A percentile compares a stretch with the other conserved stretches of the same genome.
These are phyloP conservation scores for Chrysolina oricalcia DNA, from an alignment of 2,888 invertebrate genomes.

Conservation along the genomic window DNA sequence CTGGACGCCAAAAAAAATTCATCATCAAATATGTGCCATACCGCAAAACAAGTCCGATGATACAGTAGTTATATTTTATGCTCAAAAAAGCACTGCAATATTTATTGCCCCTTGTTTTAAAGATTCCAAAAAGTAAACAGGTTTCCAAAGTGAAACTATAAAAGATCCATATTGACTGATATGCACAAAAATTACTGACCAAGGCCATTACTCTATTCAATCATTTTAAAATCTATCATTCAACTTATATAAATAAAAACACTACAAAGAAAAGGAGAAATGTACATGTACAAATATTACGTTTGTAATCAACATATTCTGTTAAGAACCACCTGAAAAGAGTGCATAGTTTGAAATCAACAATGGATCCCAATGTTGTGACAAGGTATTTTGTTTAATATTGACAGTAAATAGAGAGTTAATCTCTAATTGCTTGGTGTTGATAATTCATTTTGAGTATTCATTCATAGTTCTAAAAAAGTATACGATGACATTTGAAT, in stretches of 20 bases:
- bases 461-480: no score
- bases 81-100: no score
- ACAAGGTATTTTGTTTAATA: background rate
- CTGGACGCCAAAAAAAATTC: no score
- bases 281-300: conserved; percentile 42
- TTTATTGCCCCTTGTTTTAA: no score
- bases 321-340: conserved; percentile 39
- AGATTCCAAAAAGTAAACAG: no score
- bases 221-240: conserved; percentile 50
- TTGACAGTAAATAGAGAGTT: background rate
- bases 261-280: conserved; percentile 49
- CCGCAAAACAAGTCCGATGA: no score
- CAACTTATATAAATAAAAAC: conserved; percentile 54
- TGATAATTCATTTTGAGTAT: no score
- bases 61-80: no score
- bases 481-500: no score
- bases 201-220: conserved; percentile 29
- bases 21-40: no score
- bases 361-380: conserved; percentile 38
- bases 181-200: background rate
- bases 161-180: background rate
- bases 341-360: conserved; percentile 53
- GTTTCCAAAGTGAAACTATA: no score
- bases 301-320: conserved; percentile 23
- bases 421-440: no score